Percentiles rank a stretch among this genome's conserved stretches.
phyloP scores from a whole-genome alignment of 2,113 vertebrate genomes.

The Zonotrichia leucophrys region DNA sequence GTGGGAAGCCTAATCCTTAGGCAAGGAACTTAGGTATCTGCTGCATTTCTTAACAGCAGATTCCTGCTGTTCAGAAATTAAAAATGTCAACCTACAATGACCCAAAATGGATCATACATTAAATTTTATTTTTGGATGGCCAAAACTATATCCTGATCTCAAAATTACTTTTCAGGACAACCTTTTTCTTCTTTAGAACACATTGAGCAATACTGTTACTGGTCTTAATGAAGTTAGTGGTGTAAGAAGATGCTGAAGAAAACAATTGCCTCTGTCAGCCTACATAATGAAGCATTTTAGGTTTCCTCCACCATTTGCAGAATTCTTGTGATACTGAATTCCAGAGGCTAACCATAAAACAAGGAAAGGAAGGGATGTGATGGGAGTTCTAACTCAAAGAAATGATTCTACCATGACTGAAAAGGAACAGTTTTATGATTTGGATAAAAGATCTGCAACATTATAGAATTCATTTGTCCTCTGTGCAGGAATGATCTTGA shows the following conservation, averaged over 20 bases:
- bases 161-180: neutral
- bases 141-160: neutral
- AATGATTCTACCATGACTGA: neutral
- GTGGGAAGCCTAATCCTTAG: neutral
- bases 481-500: neutral
- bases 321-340: neutral
- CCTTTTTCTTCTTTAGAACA: neutral
- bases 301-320: neutral
- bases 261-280: neutral
- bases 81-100: neutral
- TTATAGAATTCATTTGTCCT: neutral
- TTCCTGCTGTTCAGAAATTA: neutral
- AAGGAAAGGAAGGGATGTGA: neutral
- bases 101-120: neutral
- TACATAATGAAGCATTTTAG: neutral
- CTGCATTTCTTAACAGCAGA: neutral
- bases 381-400: neutral
- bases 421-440: neutral
- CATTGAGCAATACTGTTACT: neutral
- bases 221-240: neutral
- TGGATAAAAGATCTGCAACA: neutral
- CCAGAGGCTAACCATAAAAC: neutral
- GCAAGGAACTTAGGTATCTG: neutral
- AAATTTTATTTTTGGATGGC: neutral
- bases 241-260: neutral